Base-by-base conservation (phyloP, 2,113 vertebrate species). In the Amblyopsis rosae region DNA sequence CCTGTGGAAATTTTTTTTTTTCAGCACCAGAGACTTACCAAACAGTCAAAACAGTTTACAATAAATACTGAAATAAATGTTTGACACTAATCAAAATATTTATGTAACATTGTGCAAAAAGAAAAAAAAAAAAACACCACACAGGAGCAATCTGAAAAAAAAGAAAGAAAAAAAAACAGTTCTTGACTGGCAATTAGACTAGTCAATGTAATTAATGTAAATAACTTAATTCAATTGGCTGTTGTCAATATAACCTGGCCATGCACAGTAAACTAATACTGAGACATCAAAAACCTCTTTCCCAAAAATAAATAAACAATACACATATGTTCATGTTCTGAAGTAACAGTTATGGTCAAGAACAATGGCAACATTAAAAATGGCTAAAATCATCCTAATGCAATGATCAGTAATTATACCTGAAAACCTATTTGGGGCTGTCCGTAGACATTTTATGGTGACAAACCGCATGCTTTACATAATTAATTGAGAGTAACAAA, bases 361-460 rank as follows among this genome's bases (percentile, higher is more conserved):
- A 85, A 91, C 71, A 84, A 83, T 71, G 84, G 82, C 79, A 89
- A 89, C 92, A 90, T 9, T 57, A 92, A 90, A 84, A 89, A 59
- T 3, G 50, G 66, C 69, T 69, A 48, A 72, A 87, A 85, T 85
- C 51, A 75, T 55, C 59, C 58, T 47, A 79, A 70, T 62, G 50
- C 56, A 5, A 11, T 45, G 46, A 67, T 45, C 73, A 70, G 64
- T 53, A 46, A 48, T 33, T 69, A 47, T 61, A 56, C 59, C 92
- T 91, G 87, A 88, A 89, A 90, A 79, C 91, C 91, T 19, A 80
- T 91, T 90, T 91, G 91, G 93, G 26, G 26, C 26, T 26, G 26
- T 26, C 26, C 26, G 26, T 26, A 26, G 26, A 26, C 2, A 2
- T 26, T 26, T 26, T 26, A 26, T 26, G 26, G 26, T 26, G 26